phyloP scores from a whole-genome alignment of 2,888 invertebrate species.

The Protonemura montana region DNA sequence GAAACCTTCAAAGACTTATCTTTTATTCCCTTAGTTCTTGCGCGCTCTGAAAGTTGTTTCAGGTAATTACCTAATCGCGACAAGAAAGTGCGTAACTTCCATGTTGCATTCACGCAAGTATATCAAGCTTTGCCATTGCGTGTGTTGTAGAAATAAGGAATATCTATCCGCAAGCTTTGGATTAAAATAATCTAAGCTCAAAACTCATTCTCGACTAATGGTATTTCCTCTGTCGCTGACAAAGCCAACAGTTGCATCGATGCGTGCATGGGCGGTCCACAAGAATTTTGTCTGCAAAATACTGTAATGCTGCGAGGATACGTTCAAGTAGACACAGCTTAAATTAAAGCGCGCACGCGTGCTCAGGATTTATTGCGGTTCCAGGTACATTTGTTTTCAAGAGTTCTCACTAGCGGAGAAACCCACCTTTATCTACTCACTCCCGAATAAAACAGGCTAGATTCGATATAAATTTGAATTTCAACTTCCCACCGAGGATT shows the following conservation, averaged over 20 bases:
- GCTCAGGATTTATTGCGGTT: too few relatives aligned
- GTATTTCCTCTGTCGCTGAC: too few relatives aligned
- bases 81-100: background rate
- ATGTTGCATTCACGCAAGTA: background rate
- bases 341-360: too few relatives aligned
- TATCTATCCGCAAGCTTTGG: background rate
- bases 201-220: too few relatives aligned
- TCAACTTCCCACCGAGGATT: background rate
- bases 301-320: too few relatives aligned
- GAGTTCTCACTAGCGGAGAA: too few relatives aligned
- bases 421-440: too few relatives aligned
- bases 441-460: background rate
- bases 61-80: background rate
- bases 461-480: background rate
- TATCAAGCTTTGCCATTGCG: background rate
- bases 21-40: background rate
- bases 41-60: background rate
- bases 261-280: too few relatives aligned
- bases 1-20: background rate
- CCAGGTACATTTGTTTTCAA: too few relatives aligned
- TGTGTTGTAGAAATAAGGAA: background rate
- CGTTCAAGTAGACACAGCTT: too few relatives aligned
- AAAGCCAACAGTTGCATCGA: too few relatives aligned
- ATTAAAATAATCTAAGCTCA: background rate
- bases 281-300: too few relatives aligned